Conservation (phyloP, 2,888 invertebrate genomes). For the Acrobasis repandana region DNA sequence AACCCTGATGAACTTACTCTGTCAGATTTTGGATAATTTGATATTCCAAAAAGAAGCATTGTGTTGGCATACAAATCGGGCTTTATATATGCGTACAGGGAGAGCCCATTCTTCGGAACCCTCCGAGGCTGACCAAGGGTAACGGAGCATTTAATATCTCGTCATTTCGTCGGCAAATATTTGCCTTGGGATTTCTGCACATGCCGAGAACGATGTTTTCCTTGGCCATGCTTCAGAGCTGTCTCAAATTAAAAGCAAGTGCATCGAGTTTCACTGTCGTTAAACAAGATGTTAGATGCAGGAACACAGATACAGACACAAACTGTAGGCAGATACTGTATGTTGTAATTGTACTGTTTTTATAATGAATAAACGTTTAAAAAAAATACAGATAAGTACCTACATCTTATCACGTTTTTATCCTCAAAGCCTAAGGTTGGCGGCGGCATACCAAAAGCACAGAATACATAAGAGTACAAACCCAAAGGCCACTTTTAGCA, state of each 20-base stretch:
- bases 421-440: too few species aligned
- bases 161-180: conserved; percentile 61
- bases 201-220: conserved; percentile 44
- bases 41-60: conserved; percentile 48
- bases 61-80: conserved; percentile 49
- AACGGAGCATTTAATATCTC: conserved; percentile 45
- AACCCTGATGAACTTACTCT: conserved; percentile 33
- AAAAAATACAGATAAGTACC: too few species aligned
- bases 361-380: too few species aligned
- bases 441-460: too few species aligned
- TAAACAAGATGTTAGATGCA: too few species aligned
- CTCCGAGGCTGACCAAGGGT: conserved; percentile 44
- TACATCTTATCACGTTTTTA: too few species aligned
- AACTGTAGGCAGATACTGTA: too few species aligned
- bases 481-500: too few species aligned
- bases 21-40: conserved; percentile 43
- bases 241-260: conserved; percentile 2
- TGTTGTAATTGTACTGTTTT: too few species aligned
- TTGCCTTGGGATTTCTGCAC: conserved; percentile 50
- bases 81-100: conserved; percentile 46
- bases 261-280: background rate
- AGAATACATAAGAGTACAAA: too few species aligned
- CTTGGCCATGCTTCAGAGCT: conserved; percentile 26
- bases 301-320: too few species aligned
- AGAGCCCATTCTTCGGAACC: conserved; percentile 55